Percentiles rank a stretch among this genome's conserved stretches.
Conservation (phyloP, 2,113 vertebrate species). For the Poicephalus gulielmi region DNA sequence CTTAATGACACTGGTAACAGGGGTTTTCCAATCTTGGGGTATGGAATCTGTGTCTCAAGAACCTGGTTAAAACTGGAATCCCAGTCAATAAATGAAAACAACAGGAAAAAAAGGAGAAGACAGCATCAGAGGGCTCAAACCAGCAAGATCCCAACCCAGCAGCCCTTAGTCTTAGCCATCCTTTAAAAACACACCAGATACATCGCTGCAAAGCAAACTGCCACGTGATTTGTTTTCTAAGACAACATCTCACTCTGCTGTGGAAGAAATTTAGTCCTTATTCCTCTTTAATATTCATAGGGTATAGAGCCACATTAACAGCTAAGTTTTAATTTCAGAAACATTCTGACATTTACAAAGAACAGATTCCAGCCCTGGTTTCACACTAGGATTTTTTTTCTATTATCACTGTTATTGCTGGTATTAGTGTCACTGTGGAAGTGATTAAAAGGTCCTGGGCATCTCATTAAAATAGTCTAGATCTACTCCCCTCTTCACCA, state of each 20-base stretch:
- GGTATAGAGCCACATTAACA: not conserved
- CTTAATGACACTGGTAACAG: not conserved
- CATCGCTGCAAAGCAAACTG: not conserved
- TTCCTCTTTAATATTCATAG: constrained; percentile 48
- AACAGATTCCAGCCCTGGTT: constrained; percentile 14
- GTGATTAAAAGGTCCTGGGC: constrained; percentile 34
- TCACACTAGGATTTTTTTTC: not conserved
- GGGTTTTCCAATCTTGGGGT: not conserved
- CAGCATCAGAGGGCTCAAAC: not conserved
- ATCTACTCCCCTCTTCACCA: not conserved
- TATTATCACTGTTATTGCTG: constrained; percentile 32
- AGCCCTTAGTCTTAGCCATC: not conserved
- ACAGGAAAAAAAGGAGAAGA: not conserved
- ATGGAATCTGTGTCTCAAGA: not conserved
- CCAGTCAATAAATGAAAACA: not conserved
- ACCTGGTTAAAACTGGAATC: not conserved
- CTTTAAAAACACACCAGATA: not conserved
- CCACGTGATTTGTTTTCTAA: constrained; percentile 1
- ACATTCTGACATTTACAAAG: constrained; percentile 24
- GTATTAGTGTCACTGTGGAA: constrained; percentile 12
- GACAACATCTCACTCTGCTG: constrained; percentile 5
- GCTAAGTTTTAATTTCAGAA: constrained; percentile 55
- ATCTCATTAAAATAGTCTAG: constrained; percentile 3
- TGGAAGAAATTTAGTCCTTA: not conserved
- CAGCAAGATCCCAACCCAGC: not conserved